phyloP scores from a whole-genome alignment of 2,797 vertebrate genomes.

The Otolemur crassicaudatus region DNA sequence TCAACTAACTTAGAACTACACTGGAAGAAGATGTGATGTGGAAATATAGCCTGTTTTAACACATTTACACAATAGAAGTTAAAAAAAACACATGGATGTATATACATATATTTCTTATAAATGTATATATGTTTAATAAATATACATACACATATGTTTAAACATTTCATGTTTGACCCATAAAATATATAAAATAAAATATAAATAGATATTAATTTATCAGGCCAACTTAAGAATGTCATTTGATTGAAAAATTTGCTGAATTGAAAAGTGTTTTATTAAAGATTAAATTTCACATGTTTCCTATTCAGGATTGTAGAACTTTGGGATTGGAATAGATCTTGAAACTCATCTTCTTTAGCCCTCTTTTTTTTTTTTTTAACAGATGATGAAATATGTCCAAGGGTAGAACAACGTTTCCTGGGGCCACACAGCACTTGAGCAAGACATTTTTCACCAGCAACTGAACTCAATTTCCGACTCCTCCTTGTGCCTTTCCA shows the following conservation, averaged over 20 bases:
- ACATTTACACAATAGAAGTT: background rate
- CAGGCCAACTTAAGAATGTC: background rate
- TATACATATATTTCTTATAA: background rate
- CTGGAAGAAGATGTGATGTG: slow-evolving; percentile 62
- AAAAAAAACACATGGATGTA: background rate
- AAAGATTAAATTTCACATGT: background rate
- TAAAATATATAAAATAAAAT: background rate
- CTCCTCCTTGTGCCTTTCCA: background rate
- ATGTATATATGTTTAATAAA: background rate
- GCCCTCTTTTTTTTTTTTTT: background rate
- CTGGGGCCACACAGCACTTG: background rate
- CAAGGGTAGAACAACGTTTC: background rate
- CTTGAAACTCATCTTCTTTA: background rate
- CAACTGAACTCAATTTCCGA: background rate
- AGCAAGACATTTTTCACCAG: background rate
- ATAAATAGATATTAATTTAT: background rate
- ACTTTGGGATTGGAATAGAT: background rate
- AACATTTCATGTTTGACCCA: background rate
- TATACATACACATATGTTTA: background rate
- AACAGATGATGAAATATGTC: background rate
- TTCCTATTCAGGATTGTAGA: background rate
- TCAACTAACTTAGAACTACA: slow-evolving; percentile 53
- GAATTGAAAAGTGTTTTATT: slow-evolving; percentile 13
- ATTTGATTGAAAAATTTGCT: slow-evolving; percentile 20
- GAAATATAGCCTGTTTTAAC: slow-evolving; percentile 36